phyloP scores from a whole-genome alignment of 2,113 vertebrate genomes.

The Burhinus bistriatus region DNA sequence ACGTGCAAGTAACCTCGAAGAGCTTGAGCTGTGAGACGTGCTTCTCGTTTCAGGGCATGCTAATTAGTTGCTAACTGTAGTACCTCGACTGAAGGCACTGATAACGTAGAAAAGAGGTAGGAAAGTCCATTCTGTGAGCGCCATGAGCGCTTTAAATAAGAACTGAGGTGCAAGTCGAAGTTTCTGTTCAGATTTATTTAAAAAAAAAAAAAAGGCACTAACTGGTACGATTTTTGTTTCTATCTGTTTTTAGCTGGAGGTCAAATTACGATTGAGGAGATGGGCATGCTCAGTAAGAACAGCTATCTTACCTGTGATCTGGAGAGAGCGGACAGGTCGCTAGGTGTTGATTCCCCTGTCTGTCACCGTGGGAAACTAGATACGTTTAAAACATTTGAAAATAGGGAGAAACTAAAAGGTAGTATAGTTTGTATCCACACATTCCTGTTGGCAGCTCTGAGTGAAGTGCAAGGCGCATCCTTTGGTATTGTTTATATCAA shows the following conservation, averaged over 20 bases:
- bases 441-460: rapidly evolving
- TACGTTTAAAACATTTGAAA: not conserved
- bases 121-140: not conserved
- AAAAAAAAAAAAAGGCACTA: not conserved
- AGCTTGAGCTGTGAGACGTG: not conserved
- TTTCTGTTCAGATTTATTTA: not conserved
- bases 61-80: not conserved
- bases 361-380: not conserved
- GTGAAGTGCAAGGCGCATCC: not conserved
- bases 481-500: rapidly evolving
- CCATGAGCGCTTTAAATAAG: not conserved
- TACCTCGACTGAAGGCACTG: not conserved
- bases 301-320: not conserved
- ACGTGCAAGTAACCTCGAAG: not conserved
- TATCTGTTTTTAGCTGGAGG: not conserved
- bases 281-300: not conserved
- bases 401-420: not conserved
- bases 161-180: not conserved
- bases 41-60: not conserved
- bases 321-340: not conserved
- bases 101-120: not conserved
- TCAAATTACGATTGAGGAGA: not conserved
- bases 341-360: not conserved
- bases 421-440: rapidly evolving
- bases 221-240: not conserved